Percentiles rank a stretch among this genome's conserved stretches.
phyloP scores from a whole-genome alignment of 2,797 vertebrate genomes.

The Pangasius sanitwongsei region DNA sequence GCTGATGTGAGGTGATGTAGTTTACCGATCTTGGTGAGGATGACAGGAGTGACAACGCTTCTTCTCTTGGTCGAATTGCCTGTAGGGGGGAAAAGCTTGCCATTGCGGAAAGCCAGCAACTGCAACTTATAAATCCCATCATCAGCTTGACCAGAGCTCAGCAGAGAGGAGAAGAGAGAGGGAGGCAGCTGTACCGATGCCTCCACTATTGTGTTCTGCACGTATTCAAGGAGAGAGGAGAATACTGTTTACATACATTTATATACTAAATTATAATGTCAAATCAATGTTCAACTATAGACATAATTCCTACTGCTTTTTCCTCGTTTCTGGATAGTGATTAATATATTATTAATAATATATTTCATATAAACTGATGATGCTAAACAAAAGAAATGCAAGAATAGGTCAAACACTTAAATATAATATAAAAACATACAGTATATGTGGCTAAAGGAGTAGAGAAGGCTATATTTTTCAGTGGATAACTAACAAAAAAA shows the following conservation, averaged over 20 bases:
- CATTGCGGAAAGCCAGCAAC: conserved; percentile 93
- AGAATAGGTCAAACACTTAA: not conserved
- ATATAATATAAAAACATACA: not conserved
- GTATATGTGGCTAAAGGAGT: not conserved
- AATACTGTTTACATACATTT: not conserved
- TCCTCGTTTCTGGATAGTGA: not conserved
- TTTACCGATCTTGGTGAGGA: conserved; percentile 92
- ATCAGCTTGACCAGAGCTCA: conserved; percentile 76
- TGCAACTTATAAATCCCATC: conserved; percentile 89
- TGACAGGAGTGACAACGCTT: conserved; percentile 90
- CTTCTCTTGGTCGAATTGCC: conserved; percentile 91
- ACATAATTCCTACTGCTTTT: not conserved
- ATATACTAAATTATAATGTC: not conserved
- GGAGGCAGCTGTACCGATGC: conserved; percentile 93
- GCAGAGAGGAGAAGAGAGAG: conserved; percentile 83
- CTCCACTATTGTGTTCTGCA: conserved; percentile 88
- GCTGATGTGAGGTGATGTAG: conserved; percentile 21
- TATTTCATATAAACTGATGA: not conserved
- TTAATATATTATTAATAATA: too few species aligned
- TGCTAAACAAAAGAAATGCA: not conserved
- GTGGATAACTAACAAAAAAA: not conserved
- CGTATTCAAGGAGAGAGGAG: not conserved
- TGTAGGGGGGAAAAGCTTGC: conserved; percentile 93
- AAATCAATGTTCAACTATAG: not conserved
- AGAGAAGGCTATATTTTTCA: too few species aligned